Base-by-base conservation (phyloP, 1,140 invertebrate species). In the Myzus persicae region DNA sequence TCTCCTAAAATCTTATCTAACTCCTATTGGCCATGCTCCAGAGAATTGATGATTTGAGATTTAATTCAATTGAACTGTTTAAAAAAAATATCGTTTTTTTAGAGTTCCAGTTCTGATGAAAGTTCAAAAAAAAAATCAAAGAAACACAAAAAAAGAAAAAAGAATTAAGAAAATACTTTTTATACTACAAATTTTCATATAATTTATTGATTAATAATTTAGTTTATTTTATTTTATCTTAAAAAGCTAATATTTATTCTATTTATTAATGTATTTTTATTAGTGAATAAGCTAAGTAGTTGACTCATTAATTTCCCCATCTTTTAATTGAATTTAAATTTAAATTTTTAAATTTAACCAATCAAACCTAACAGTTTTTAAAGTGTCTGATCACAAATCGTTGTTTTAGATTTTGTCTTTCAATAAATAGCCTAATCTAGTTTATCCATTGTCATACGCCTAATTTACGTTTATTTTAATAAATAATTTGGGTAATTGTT, bases 71-170 rank as follows among this genome's bases (percentile, higher is more conserved):
- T 48, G 31, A 46, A 11, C 59, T 36, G 7, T n/a, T 90, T 67
- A 54, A 31, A 90, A 40, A 40, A 36, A 54, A 67, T 90, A n/a
- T 93, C 3, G n/a, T 93, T 48, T 20, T 93, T 93, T 48, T 67
- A 94, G 94, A 93, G 88, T 89, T 93, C 91, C 8, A 85, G 46
- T 93, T 85, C 91, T 54, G 93, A 94, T 36, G 85, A 85, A 40
- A 91, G 67, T 76, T 85, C 76, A 24, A 93, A 92, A 94, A 87
- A 3, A 46, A 94, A 91, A 92, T 87, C 93, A 20, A 89, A 93
- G 46, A 94, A 93, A 93, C 89, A 93, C 24, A 91, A 93, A 22
- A 93, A 93, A 91, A 94, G 81, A 26, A 91, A 90, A 87, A 82
- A 87, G 20, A 31, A n/a, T 48, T n/a, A 87, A 46, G 18, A 36